Evolutionary conservation across 2,113 vertebrate genomes (phyloP), one percentile per base, ranked within the genome.

Genomic region (Pitta sordida): DNA sequence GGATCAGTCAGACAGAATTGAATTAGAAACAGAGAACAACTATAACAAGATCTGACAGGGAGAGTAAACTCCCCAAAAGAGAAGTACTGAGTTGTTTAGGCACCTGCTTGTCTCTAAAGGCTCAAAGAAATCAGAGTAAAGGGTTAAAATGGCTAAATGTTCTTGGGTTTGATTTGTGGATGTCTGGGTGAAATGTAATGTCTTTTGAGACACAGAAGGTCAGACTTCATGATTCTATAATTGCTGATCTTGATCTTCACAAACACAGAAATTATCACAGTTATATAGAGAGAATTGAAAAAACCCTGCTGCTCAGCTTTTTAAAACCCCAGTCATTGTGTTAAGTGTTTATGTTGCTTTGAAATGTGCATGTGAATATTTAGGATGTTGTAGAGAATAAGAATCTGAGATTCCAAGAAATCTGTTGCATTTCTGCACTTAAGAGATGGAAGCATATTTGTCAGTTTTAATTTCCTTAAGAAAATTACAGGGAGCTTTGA

Each of bases 371-470:
- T 30, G 14, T 83, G 49, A 68, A 59, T 29, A 23, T 79, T 88
- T 59, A 62, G 29, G 32, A 36, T 36, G 16, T 7, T 34, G 15
- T 3, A 43, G 23, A 75, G 32, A 65, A 9, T 9, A 4, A 71
- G 20, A 44, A 82, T 26, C 11, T 3, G 3, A 49, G 30, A n/a
- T 68, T 63, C 29, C 48, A 79, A 83, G 39, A 85, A 83, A 44
- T 41, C 9, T 1, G 6, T 32, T 77, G 11, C 7, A 32, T 70
- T 53, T 80, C 37, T 65, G 12, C 29, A 18, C 2, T 37, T 32
- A 15, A 29, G 17, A 44, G 10, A 36, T 0, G 0, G 63, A 73
- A 86, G 22, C 11, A 10, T 3, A 5, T 53, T 46, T 49, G 7
- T 26, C 23, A 58, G 3, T 62, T 83, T 76, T 73, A 32, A 53